Percentiles rank a stretch among this genome's conserved stretches.
Evolutionary conservation across 2,113 vertebrate species (phyloP).

Genomic region (Pteronura brasiliensis): DNA sequence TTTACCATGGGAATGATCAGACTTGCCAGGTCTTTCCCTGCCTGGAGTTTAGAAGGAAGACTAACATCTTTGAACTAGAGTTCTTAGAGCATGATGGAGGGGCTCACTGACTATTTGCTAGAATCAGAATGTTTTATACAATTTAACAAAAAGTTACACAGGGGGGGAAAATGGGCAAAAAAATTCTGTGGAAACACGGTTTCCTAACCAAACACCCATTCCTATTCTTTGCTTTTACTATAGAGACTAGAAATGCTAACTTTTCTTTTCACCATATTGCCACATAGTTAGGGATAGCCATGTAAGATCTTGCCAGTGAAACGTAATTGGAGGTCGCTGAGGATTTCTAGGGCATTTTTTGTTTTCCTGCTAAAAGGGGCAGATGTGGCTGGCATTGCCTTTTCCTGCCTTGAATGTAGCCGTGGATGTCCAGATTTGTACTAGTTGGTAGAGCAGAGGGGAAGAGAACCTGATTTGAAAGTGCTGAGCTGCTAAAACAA

Average conservation of each 20-base stretch:
- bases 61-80: neutral
- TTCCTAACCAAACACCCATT: neutral
- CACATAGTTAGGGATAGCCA: neutral
- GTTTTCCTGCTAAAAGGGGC: neutral
- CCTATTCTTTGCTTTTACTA: neutral
- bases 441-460: neutral
- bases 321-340: neutral
- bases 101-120: neutral
- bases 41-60: neutral
- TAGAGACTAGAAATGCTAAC: neutral
- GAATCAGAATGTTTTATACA: neutral
- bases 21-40: neutral
- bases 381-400: neutral
- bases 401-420: neutral
- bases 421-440: neutral
- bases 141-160: neutral
- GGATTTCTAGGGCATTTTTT: neutral
- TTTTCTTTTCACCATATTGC: neutral
- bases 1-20: neutral
- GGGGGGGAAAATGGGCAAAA: neutral
- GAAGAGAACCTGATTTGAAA: neutral
- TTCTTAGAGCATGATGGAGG: neutral
- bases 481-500: neutral
- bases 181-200: neutral
- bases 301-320: neutral